Evolutionary conservation across 2,888 invertebrate species (phyloP), one percentile per base, ranked within the genome.

Genomic region (Oegoconia quadripuncta): DNA sequence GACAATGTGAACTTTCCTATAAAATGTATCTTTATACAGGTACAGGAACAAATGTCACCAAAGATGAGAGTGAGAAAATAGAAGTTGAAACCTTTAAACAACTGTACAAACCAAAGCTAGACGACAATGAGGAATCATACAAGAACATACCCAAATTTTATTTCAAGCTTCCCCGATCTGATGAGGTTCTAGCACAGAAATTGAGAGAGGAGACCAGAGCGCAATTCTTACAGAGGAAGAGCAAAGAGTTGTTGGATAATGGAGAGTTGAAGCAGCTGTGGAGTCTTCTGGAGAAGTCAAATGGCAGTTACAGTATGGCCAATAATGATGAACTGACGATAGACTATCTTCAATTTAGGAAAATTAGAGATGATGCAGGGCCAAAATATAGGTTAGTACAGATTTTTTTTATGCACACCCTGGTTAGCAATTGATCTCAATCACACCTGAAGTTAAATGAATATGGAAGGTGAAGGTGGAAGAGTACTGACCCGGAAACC

Each of bases 141-240:
- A 89, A 88, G 51, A 88, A 88, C 35, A 92, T 95, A 60, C 95
- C 95, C 0, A 91, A 91, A 65, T 95, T 95, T 71, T 94, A 92
- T 63, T 92, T 91, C 59, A 91, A 91, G 83, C 76, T 95, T 1
- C 96, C 96, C 0, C 90, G 91, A 35, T 91, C 93, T 34, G 93
- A 92, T 54, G 95, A 96, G 59, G 88, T 92, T 4, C 63, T 97
- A 3, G 89, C 93, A 1, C 93, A 94, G 63, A 95, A 96, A 74
- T 75, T 97, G 27, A 89, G 96, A 39, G 97, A 97, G 75, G 97
- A 97, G 73, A 94, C 97, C 0, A 89, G 97, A 59, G 95, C 96
- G 2, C 90, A 95, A 44, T 95, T 97, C 68, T 76, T 98, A 31
- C 95, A 97, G 75, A 91, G 95, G 66, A 91, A 94, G 62, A 96